Evolutionary conservation across 2,113 vertebrate species (phyloP).

Genomic region (Hippopotamus amphibius): DNA sequence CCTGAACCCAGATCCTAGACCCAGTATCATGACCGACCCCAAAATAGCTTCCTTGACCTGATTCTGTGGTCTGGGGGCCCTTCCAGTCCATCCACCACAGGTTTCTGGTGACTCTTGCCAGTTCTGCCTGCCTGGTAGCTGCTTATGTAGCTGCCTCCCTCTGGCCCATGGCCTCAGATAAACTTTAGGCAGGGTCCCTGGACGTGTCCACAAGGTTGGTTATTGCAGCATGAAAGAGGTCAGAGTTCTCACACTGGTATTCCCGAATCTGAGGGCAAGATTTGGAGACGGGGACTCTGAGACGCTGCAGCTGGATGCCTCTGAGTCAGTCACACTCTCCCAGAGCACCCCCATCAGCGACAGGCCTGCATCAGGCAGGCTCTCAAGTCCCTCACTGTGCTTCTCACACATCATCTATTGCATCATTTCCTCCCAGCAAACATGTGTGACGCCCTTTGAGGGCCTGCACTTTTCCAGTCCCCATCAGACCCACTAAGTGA

Average conservation of each 20-base stretch:
- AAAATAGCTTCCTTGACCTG: not conserved
- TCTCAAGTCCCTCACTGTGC: not conserved
- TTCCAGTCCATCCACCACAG: not conserved
- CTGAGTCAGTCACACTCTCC: not conserved
- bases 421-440: not conserved
- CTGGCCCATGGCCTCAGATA: not conserved
- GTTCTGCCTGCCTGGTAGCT: no score
- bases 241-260: not conserved
- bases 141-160: not conserved
- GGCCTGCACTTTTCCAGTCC: not conserved
- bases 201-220: not conserved
- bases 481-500: not conserved
- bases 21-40: no score
- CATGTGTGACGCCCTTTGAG: not conserved
- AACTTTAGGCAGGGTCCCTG: not conserved
- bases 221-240: no score
- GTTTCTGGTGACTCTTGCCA: not conserved
- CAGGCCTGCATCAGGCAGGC: not conserved
- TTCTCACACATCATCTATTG: not conserved
- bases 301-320: no score
- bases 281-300: not conserved
- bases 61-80: not conserved
- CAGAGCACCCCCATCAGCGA: not conserved
- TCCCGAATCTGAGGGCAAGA: not conserved
- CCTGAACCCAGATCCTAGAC: not conserved